phyloP scores from a whole-genome alignment of 1,140 invertebrate genomes.

The Maconellicoccus hirsutus region DNA sequence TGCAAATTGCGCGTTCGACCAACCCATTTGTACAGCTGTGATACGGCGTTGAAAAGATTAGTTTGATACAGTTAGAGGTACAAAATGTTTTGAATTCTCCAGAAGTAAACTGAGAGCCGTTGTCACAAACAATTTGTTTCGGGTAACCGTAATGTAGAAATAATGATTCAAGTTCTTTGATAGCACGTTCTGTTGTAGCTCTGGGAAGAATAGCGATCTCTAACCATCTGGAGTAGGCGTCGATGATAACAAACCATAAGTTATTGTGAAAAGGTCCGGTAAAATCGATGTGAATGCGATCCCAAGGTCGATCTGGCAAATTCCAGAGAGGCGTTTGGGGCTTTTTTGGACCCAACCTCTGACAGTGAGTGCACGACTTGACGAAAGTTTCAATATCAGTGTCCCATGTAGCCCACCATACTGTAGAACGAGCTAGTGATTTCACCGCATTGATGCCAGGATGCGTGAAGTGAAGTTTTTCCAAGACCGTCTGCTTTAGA shows the following conservation, averaged over 20 bases:
- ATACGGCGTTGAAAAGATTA: background rate
- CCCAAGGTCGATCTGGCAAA: conserved; percentile 29
- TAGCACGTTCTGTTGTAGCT: background rate
- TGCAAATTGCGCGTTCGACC: background rate
- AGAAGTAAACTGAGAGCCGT: background rate
- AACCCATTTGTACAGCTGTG: conserved; percentile 11
- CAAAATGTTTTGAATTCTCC: background rate
- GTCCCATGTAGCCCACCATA: conserved; percentile 35
- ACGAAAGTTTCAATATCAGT: conserved; percentile 30
- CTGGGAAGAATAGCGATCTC: background rate
- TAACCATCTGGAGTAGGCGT: conserved; percentile 29
- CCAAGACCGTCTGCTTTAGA: conserved; percentile 28
- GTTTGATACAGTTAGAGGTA: background rate
- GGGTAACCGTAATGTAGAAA: background rate
- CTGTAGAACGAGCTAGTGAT: conserved; percentile 31
- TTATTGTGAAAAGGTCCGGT: conserved; percentile 31
- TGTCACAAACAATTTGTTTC: background rate
- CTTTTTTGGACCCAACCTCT: background rate
- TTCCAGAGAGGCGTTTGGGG: conserved; percentile 30
- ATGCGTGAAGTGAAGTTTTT: conserved; percentile 33
- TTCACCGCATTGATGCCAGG: conserved; percentile 35
- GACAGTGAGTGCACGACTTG: conserved; percentile 14
- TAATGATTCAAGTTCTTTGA: background rate
- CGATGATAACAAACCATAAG: conserved; percentile 37
- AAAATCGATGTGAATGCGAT: conserved; percentile 33